Evolutionary conservation across 1,140 invertebrate genomes (phyloP).

Genomic region (Limonius californicus): DNA sequence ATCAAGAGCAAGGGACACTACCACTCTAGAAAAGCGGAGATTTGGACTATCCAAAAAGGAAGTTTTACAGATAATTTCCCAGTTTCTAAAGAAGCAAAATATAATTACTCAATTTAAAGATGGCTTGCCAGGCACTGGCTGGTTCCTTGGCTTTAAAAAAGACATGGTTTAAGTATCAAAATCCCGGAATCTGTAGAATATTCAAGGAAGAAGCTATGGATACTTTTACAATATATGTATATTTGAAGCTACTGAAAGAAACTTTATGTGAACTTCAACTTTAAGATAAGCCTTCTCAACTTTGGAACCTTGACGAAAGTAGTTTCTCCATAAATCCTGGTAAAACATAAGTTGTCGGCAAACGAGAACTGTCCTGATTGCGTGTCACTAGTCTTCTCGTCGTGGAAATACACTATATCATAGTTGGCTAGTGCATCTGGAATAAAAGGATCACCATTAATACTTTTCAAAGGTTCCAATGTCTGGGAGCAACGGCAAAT

Average conservation of each 20-base stretch:
- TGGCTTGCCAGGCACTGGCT: too few relatives aligned
- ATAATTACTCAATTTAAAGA: background rate
- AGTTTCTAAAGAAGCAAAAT: background rate
- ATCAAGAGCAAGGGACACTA: background rate
- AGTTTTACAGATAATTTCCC: background rate
- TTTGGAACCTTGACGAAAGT: constrained; percentile 8
- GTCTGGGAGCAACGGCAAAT: constrained; percentile 36
- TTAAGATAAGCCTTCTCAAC: background rate
- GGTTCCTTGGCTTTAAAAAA: constrained; percentile 3
- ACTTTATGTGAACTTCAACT: background rate
- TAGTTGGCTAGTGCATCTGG: constrained; percentile 35
- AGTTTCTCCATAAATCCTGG: background rate
- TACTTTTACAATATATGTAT: background rate
- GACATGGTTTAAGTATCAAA: too few relatives aligned
- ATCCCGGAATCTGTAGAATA: background rate
- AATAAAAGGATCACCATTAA: constrained; percentile 41
- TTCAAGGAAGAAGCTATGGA: too few relatives aligned
- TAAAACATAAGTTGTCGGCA: background rate
- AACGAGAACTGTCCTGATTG: too few relatives aligned
- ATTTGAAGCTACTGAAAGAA: background rate
- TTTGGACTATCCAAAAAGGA: background rate
- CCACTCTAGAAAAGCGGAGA: background rate
- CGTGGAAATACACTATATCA: constrained; percentile 13
- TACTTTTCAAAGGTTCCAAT: constrained; percentile 36
- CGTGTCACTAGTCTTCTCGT: background rate